Percentiles rank a stretch among this genome's conserved stretches.
Conservation (phyloP, 2,888 invertebrate species). For the Epistrophe grossulariae region DNA sequence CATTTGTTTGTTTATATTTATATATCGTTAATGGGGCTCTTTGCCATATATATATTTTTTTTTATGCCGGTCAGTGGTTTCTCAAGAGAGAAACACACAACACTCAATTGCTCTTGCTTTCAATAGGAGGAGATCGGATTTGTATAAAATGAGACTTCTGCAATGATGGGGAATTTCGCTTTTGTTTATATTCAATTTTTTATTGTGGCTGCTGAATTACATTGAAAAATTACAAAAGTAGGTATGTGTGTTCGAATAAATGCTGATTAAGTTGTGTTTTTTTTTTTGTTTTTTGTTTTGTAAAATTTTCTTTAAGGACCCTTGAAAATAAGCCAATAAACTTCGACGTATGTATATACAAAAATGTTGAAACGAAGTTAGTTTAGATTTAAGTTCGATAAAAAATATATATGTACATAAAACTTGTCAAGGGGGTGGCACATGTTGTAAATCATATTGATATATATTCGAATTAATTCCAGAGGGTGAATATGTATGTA, state of each 20-base stretch:
- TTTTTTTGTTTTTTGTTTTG: constrained; percentile 1
- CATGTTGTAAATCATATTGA: background rate
- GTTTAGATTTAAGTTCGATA: background rate
- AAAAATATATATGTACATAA: background rate
- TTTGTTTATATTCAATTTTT: constrained; percentile 31
- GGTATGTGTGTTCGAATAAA: background rate
- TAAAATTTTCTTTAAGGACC: background rate
- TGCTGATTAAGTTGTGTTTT: constrained; percentile 8
- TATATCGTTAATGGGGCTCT: constrained; percentile 59
- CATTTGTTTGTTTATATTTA: constrained; percentile 18
- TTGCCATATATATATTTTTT: constrained; percentile 54
- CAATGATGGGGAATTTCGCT: constrained; percentile 7
- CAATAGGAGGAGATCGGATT: constrained; percentile 29
- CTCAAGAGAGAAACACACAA: constrained; percentile 51
- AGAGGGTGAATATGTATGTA: background rate
- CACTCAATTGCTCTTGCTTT: constrained; percentile 61
- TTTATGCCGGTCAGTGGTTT: constrained; percentile 59
- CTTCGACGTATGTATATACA: background rate
- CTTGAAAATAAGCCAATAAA: constrained; percentile 20
- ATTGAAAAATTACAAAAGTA: constrained; percentile 6
- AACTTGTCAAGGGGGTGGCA: background rate
- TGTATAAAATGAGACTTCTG: constrained; percentile 11
- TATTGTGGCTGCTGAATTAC: background rate
- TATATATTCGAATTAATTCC: background rate
- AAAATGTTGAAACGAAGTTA: background rate